Percentiles rank a stretch among this genome's conserved stretches.
These are phyloP conservation scores for Bimastos eiseni DNA, from an alignment of 2,888 invertebrate genomes.

Conservation along the genomic window DNA sequence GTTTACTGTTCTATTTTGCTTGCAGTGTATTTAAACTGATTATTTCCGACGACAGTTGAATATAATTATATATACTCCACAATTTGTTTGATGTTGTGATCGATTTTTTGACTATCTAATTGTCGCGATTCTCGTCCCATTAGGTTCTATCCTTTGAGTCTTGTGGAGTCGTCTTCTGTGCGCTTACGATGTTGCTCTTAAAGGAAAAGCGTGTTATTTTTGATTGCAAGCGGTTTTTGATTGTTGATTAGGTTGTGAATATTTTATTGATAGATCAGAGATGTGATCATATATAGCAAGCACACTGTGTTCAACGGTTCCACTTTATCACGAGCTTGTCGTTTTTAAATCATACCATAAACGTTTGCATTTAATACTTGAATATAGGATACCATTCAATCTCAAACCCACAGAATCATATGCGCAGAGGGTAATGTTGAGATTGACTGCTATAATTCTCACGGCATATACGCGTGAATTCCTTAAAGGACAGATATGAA, in stretches of 20 bases:
- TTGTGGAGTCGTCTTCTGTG: not conserved
- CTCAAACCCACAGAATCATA: too few relatives aligned
- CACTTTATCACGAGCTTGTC: not conserved
- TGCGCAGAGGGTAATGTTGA: too few relatives aligned
- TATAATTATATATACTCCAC: not conserved
- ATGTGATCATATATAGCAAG: not conserved
- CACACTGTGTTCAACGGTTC: not conserved
- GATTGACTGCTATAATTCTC: too few relatives aligned
- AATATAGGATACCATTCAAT: not conserved
- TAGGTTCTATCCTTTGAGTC: not conserved
- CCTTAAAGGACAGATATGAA: too few relatives aligned
- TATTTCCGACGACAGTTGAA: not conserved
- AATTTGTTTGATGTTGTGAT: conserved; percentile 5
- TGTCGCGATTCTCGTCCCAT: not conserved
- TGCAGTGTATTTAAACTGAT: not conserved
- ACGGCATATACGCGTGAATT: too few relatives aligned
- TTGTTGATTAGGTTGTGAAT: not conserved
- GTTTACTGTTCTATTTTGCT: not conserved
- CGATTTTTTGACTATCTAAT: not conserved
- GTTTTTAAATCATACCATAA: not conserved
- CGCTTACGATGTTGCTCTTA: not conserved
- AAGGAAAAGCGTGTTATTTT: not conserved
- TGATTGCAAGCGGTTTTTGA: not conserved
- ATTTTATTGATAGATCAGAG: not conserved
- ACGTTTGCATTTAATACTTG: not conserved